Evolutionary conservation across 92 coral and sea anemone genomes (phyloP).

Genomic region (Paramuricea clavata): DNA sequence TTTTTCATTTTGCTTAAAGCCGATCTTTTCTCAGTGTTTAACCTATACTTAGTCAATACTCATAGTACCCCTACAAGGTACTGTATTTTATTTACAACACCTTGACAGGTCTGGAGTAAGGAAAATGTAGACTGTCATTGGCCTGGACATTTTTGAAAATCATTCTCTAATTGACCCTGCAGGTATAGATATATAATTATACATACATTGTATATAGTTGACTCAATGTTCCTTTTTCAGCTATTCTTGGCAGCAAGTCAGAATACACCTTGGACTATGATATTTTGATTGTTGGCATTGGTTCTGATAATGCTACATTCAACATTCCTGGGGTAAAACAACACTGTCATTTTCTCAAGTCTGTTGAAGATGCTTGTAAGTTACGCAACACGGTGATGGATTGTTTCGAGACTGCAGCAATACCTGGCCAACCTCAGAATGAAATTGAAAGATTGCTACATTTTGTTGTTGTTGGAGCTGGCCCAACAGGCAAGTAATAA

Average conservation of each 20-base stretch:
- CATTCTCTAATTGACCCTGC: no score
- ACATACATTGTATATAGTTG: no score
- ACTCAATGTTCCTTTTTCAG: constrained; percentile 5
- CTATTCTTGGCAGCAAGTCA: constrained; percentile 33
- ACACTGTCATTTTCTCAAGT: constrained; percentile 41
- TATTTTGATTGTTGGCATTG: constrained; percentile 39
- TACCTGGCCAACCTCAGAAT: constrained; percentile 37
- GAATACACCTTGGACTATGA: constrained; percentile 44
- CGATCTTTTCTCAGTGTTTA: no score
- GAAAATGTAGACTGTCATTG: no score
- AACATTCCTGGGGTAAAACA: constrained; percentile 43
- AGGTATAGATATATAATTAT: no score
- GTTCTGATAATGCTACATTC: constrained; percentile 47
- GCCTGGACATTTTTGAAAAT: no score
- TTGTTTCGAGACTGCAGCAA: constrained; percentile 50
- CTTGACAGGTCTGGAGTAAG: no score
- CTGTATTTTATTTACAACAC: no score
- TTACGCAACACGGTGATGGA: constrained; percentile 48
- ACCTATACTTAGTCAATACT: no score
- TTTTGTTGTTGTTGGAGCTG: constrained; percentile 53
- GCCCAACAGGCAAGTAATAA: constrained; percentile 39
- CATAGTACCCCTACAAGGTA: no score
- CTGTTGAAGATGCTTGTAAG: constrained; percentile 51
- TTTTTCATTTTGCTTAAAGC: no score
- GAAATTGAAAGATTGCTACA: constrained; percentile 45